Evolutionary conservation across 1,140 invertebrate species (phyloP).

Genomic region (Bombus consobrinus): DNA sequence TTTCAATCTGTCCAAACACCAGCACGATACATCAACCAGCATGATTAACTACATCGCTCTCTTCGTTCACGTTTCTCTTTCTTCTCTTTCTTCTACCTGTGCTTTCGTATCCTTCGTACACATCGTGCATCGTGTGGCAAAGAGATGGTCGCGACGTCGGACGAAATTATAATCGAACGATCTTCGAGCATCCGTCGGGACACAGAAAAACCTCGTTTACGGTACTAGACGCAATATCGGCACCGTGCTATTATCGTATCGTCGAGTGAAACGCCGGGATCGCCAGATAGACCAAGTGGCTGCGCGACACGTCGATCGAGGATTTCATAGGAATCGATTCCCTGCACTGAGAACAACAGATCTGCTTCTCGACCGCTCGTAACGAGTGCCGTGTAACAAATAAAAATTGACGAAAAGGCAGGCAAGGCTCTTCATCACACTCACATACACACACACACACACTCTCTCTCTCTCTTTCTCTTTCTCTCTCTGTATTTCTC

Average conservation of each 20-base stretch:
- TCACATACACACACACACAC: too few species aligned
- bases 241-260: background rate
- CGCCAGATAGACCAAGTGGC: conserved; percentile 1
- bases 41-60: background rate
- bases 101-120: background rate
- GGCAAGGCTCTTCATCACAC: too few species aligned
- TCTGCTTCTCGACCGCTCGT: background rate
- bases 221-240: background rate
- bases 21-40: conserved; percentile 44
- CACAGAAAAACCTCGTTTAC: background rate
- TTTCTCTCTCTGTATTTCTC: background rate
- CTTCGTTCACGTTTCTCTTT: background rate
- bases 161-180: background rate
- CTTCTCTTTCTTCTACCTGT: background rate
- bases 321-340: background rate
- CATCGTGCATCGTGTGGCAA: background rate
- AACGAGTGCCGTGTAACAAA: background rate
- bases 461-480: too few species aligned
- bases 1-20: conserved; percentile 24
- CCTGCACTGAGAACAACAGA: background rate
- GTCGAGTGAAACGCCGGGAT: background rate
- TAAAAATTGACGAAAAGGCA: background rate
- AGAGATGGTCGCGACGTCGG: too few species aligned
- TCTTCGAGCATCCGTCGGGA: background rate
- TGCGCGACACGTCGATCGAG: conserved; percentile 14